Conservation (phyloP, 2,888 invertebrate genomes). For the Latrodectus hesperus region DNA sequence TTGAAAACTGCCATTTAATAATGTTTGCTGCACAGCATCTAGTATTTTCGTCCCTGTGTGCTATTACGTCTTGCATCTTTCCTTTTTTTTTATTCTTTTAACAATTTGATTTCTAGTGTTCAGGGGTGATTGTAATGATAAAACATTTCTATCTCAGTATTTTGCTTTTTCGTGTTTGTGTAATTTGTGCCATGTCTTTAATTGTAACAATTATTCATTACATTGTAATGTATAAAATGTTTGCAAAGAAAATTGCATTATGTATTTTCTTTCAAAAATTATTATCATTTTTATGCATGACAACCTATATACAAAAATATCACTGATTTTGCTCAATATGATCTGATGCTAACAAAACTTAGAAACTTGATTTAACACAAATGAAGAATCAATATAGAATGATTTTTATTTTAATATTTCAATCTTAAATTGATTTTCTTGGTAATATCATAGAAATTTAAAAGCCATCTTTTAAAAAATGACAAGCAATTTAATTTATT, state of each 20-base stretch:
- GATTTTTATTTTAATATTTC: no score
- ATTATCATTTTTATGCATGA: no score
- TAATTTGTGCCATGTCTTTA: constrained; percentile 1
- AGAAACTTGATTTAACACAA: not conserved
- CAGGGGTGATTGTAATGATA: constrained; percentile 8
- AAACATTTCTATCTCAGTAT: not conserved
- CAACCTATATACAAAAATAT: no score
- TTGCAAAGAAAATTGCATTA: no score
- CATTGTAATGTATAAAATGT: no score
- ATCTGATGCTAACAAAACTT: not conserved
- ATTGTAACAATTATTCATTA: no score
- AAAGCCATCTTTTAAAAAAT: no score
- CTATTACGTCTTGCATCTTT: not conserved
- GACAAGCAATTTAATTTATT: no score
- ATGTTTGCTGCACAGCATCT: constrained; percentile 48
- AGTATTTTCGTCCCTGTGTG: constrained; percentile 16
- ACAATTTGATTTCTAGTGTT: not conserved
- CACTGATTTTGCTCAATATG: not conserved
- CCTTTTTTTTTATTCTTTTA: not conserved
- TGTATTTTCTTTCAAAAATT: no score
- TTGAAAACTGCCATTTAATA: constrained; percentile 56
- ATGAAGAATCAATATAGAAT: no score
- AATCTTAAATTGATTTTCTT: no score
- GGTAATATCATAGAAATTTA: no score
- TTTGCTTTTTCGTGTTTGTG: not conserved